phyloP scores from a whole-genome alignment of 2,797 vertebrate genomes.

The Synanceia verrucosa region DNA sequence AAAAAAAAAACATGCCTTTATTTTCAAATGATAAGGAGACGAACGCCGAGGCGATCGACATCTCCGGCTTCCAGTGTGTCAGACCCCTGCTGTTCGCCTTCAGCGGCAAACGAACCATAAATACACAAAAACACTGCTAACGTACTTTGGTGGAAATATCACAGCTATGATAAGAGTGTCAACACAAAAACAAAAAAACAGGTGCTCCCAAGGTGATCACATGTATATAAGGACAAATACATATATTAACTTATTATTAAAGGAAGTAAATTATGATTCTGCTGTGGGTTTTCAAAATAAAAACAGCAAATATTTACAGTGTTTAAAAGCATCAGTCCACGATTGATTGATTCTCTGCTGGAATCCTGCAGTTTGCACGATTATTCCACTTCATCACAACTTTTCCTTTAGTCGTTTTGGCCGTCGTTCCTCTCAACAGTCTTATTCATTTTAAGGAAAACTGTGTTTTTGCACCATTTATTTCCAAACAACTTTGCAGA shows the following conservation, averaged over 20 bases:
- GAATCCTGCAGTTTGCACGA: no score
- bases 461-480: no score
- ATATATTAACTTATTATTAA: slow-evolving; percentile 48
- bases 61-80: slow-evolving; percentile 84
- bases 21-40: slow-evolving; percentile 61
- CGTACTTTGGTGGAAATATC: slow-evolving; percentile 65
- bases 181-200: neutral
- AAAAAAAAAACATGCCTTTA: slow-evolving; percentile 48
- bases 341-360: no score
- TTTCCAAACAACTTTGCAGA: no score
- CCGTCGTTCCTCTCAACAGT: no score
- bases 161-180: slow-evolving; percentile 53
- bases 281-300: neutral
- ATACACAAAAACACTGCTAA: slow-evolving; percentile 67
- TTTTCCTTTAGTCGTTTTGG: no score
- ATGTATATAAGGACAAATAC: slow-evolving; percentile 47
- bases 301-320: slow-evolving; percentile 49
- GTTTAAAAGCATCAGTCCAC: neutral
- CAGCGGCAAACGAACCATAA: slow-evolving; percentile 74
- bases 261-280: slow-evolving; percentile 1
- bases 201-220: slow-evolving; percentile 38
- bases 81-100: slow-evolving; percentile 81
- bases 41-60: slow-evolving; percentile 16
- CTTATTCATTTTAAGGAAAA: no score
- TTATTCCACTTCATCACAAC: no score